Evolutionary conservation across 2,113 vertebrate genomes (phyloP).

Genomic region (Datnioides undecimradiatus): DNA sequence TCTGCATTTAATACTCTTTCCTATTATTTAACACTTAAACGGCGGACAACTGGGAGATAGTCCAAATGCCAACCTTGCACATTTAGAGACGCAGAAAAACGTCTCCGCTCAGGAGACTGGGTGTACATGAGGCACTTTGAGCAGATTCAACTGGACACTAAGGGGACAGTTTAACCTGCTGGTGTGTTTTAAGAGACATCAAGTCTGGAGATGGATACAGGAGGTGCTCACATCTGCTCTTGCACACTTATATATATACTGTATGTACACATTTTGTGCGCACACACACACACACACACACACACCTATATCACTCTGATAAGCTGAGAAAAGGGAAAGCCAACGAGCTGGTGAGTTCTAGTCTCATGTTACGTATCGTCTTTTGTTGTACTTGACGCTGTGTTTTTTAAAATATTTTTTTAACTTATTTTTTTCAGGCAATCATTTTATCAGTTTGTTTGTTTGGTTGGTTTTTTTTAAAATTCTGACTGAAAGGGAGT

Average conservation of each 20-base stretch:
- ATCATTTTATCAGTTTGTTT: constrained; percentile 60
- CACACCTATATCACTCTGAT: constrained; percentile 36
- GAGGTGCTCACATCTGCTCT: constrained; percentile 46
- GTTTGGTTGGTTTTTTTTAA: too few relatives aligned
- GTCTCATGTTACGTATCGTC: constrained; percentile 55
- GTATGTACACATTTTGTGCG: constrained; percentile 35
- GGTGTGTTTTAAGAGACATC: constrained; percentile 42
- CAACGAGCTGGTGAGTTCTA: constrained; percentile 33
- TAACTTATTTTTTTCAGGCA: constrained; percentile 71
- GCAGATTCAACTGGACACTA: constrained; percentile 40
- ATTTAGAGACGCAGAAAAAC: constrained; percentile 51
- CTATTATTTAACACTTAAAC: constrained; percentile 34
- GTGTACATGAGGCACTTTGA: constrained; percentile 69
- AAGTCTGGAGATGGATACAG: constrained; percentile 4
- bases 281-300: constrained; percentile 24
- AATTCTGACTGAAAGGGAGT: constrained; percentile 64
- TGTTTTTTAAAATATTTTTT: constrained; percentile 61
- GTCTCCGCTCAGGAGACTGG: constrained; percentile 49
- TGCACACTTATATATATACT: constrained; percentile 27
- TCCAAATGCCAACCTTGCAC: constrained; percentile 66
- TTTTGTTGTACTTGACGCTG: constrained; percentile 52
- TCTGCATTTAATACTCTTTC: constrained; percentile 8
- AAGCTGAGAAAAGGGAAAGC: constrained; percentile 46
- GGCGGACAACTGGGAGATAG: constrained; percentile 44
- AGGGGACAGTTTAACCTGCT: constrained; percentile 30